These are phyloP conservation scores for Moxostoma hubbsi DNA, from an alignment of 2,797 vertebrate species.

Conservation along the genomic window DNA sequence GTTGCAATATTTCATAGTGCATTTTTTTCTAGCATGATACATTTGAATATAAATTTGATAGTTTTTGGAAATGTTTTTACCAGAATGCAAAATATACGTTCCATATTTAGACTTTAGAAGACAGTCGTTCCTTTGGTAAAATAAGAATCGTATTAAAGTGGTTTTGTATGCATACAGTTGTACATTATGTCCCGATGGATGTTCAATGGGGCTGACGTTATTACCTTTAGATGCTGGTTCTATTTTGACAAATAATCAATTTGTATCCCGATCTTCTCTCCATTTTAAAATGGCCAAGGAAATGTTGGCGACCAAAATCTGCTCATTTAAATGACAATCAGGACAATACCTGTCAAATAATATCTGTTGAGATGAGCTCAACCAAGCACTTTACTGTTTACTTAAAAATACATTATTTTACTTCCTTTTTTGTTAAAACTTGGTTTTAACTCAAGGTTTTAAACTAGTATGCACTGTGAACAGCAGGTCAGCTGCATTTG, in stretches of 20 bases:
- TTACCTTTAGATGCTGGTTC: not conserved
- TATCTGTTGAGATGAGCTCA: not conserved
- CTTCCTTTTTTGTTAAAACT: conserved; percentile 21
- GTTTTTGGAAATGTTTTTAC: conserved; percentile 13
- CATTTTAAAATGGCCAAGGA: not conserved
- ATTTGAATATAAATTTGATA: conserved; percentile 24
- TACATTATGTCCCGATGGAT: not conserved
- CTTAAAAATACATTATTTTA: not conserved
- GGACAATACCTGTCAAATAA: not conserved
- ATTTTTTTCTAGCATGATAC: conserved; percentile 29
- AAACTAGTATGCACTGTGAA: not conserved
- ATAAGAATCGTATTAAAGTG: conserved; percentile 3
- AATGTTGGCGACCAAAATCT: not conserved
- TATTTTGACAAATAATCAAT: not conserved
- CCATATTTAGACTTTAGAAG: conserved; percentile 1
- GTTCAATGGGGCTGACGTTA: not conserved
- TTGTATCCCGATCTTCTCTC: not conserved
- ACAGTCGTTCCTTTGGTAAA: not conserved
- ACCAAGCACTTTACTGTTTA: conserved; percentile 8
- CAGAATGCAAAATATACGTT: conserved; percentile 33
- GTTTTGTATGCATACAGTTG: not conserved
- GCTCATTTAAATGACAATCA: not conserved
- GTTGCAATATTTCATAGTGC: conserved; percentile 48
- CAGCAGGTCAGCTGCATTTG: conserved; percentile 1
- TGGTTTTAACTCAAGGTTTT: not conserved